These are phyloP conservation scores for Orcinus orca DNA, from an alignment of 2,113 vertebrate species.

Conservation along the genomic window DNA sequence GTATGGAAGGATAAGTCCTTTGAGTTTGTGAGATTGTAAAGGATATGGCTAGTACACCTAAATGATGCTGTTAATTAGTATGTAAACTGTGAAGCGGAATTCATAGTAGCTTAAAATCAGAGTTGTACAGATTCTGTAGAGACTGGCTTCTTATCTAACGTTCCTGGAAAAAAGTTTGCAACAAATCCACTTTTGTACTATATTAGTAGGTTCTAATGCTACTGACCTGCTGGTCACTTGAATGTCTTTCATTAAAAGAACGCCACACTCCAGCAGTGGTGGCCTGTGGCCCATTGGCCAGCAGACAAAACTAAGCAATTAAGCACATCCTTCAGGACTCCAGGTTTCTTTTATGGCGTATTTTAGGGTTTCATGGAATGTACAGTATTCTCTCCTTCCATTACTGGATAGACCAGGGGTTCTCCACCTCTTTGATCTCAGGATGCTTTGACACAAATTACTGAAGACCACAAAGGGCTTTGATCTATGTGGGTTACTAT, in stretches of 20 bases:
- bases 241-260: neutral
- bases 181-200: neutral
- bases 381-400: neutral
- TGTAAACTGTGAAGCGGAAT: neutral
- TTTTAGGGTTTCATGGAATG: neutral
- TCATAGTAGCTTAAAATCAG: conserved; percentile 8
- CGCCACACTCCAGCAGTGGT: neutral
- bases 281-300: neutral
- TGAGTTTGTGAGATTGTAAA: neutral
- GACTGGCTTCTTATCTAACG: neutral
- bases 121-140: neutral
- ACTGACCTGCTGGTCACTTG: neutral
- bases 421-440: neutral
- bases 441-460: neutral
- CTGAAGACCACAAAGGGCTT: neutral
- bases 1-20: neutral
- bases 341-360: neutral
- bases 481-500: neutral
- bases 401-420: neutral
- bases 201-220: neutral
- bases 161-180: neutral
- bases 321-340: neutral
- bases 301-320: neutral
- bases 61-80: neutral
- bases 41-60: neutral